A percentile compares a stretch with the other conserved stretches of the same genome.
Conservation (phyloP, 2,797 vertebrate species). For the Erpetoichthys calabaricus region DNA sequence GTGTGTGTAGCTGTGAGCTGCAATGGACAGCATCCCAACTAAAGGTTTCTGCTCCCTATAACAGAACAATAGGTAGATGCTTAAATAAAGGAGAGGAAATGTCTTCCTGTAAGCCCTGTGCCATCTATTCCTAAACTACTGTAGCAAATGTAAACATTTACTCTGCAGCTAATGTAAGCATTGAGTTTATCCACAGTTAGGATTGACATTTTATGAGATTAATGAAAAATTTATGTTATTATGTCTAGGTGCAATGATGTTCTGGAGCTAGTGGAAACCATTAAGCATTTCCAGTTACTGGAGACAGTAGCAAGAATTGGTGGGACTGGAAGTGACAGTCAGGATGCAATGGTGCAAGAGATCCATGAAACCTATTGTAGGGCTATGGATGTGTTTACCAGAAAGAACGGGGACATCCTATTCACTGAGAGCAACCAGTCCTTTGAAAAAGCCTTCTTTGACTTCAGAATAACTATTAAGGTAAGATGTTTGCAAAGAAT, state of each 20-base stretch:
- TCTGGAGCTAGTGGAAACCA: constrained; percentile 18
- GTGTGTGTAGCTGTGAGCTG: too few relatives aligned
- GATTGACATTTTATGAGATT: too few relatives aligned
- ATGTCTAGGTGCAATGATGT: constrained; percentile 17
- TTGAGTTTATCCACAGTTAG: too few relatives aligned
- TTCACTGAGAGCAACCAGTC: constrained; percentile 10
- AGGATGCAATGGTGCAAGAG: constrained; percentile 18
- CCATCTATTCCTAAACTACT: too few relatives aligned
- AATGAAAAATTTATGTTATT: background rate
- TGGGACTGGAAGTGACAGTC: constrained; percentile 14
- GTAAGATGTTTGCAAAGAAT: constrained; percentile 3
- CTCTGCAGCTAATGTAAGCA: too few relatives aligned
- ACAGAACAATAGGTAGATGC: too few relatives aligned
- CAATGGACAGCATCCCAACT: too few relatives aligned
- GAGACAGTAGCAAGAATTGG: constrained; percentile 14
- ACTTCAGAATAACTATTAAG: constrained; percentile 19
- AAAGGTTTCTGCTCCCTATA: too few relatives aligned
- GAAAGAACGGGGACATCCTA: constrained; percentile 15
- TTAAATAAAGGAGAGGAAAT: too few relatives aligned
- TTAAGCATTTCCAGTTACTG: constrained; percentile 17
- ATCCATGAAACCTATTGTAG: constrained; percentile 15
- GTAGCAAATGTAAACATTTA: too few relatives aligned
- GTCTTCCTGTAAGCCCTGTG: too few relatives aligned
- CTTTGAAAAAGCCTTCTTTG: constrained; percentile 19
- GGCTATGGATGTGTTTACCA: constrained; percentile 13